These are phyloP conservation scores for Mastomys natalensis DNA, from an alignment of 2,113 vertebrate genomes.

Conservation along the genomic window DNA sequence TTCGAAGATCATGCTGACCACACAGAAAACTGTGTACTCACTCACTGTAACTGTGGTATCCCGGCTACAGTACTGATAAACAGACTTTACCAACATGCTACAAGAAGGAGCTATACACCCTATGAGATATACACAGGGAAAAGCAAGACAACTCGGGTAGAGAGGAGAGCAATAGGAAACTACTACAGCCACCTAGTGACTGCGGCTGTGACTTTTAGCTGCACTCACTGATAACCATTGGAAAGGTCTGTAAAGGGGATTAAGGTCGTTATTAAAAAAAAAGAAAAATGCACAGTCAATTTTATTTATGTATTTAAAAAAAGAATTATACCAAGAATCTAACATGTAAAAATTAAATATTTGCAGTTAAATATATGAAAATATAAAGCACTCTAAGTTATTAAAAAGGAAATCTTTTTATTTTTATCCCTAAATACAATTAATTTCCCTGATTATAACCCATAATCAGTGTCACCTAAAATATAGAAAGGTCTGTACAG, in stretches of 20 bases:
- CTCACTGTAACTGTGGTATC: fast-evolving
- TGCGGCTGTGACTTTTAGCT: not conserved
- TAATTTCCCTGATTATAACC: constrained; percentile 84
- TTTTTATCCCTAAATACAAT: constrained; percentile 85
- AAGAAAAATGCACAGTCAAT: constrained; percentile 67
- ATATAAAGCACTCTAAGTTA: constrained; percentile 83
- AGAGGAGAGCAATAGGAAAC: not conserved
- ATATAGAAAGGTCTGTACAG: constrained; percentile 32
- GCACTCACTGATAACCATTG: not conserved
- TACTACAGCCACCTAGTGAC: not conserved
- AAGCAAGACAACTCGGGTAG: not conserved
- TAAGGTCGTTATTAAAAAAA: constrained; percentile 14
- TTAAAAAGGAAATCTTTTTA: constrained; percentile 83
- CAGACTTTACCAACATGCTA: not conserved
- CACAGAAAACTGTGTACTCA: not conserved
- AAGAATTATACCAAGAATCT: constrained; percentile 82
- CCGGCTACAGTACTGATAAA: not conserved
- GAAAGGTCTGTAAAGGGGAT: not conserved
- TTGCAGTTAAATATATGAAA: constrained; percentile 83
- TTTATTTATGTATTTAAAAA: constrained; percentile 85
- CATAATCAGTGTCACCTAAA: constrained; percentile 74
- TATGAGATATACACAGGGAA: not conserved
- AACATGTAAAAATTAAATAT: constrained; percentile 79
- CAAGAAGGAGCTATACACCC: not conserved
- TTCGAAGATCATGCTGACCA: not conserved